Conservation (phyloP, 2,888 invertebrate species). For the Thereva nobilitata region DNA sequence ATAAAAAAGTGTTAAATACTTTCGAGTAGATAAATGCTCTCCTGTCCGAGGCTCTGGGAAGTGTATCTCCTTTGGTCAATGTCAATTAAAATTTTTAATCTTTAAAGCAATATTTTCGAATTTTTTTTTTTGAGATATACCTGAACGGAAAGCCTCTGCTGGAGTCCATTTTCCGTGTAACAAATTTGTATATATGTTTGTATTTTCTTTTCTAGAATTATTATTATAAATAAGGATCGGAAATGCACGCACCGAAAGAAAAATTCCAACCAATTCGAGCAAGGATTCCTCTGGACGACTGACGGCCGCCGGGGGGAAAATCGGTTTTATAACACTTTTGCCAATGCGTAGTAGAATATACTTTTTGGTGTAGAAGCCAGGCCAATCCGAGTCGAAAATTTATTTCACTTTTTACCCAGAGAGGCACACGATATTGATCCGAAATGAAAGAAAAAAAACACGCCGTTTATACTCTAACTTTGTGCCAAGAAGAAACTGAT, state of each 20-base stretch:
- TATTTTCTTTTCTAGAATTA: too few relatives aligned
- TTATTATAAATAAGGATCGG: too few relatives aligned
- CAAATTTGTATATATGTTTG: too few relatives aligned
- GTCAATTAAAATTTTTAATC: neutral
- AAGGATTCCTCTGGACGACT: neutral
- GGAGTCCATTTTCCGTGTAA: too few relatives aligned
- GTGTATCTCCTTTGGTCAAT: neutral
- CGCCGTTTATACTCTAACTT: conserved; percentile 7
- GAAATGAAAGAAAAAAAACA: conserved; percentile 14
- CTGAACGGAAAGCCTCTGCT: too few relatives aligned
- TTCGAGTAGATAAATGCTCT: too few relatives aligned
- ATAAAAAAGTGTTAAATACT: neutral
- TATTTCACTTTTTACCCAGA: conserved; percentile 27
- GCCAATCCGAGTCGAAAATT: neutral
- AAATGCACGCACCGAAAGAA: too few relatives aligned
- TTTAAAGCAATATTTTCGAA: too few relatives aligned
- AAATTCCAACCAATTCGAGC: neutral
- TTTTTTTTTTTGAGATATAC: too few relatives aligned
- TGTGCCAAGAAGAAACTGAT: too few relatives aligned
- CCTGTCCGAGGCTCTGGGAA: neutral
- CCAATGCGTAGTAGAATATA: conserved; percentile 18
- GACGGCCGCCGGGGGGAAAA: neutral
- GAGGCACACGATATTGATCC: conserved; percentile 31
- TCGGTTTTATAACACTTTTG: conserved; percentile 8
- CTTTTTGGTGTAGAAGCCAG: neutral